Conservation (phyloP, 1,140 invertebrate species). For the Hypsibius dujardini region DNA sequence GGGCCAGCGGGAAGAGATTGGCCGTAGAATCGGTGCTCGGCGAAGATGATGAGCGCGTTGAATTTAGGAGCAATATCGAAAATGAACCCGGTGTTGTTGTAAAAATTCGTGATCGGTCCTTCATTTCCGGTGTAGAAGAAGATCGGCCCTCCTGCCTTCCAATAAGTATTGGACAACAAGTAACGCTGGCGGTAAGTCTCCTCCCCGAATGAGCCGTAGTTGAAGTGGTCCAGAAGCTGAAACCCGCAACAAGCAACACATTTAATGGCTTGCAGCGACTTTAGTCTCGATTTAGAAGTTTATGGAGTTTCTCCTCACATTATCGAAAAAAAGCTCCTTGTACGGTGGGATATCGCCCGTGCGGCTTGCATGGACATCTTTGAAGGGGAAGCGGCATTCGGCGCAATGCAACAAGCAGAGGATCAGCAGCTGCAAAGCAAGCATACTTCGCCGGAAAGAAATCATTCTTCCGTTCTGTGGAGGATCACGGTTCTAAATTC, state of each 20-base stretch:
- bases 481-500: no score
- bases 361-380: no score
- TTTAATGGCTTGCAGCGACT: no score
- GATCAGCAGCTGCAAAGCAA: no score
- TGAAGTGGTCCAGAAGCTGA: constrained; percentile 19
- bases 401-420: no score
- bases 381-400: no score
- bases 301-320: no score
- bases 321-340: constrained; percentile 18
- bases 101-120: constrained; percentile 32
- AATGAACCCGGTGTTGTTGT: constrained; percentile 32
- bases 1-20: constrained; percentile 34
- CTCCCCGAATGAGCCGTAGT: constrained; percentile 12
- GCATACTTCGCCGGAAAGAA: no score
- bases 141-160: constrained; percentile 35
- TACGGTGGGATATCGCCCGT: neutral
- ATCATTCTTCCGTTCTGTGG: no score
- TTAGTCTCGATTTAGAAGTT: no score
- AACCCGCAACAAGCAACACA: no score
- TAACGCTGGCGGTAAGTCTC: constrained; percentile 26
- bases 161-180: constrained; percentile 30
- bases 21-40: constrained; percentile 36
- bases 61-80: constrained; percentile 33
- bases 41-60: constrained; percentile 32
- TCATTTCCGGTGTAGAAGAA: constrained; percentile 39